Base-by-base conservation (phyloP, 2,888 invertebrate species). In the Parnassius mnemosyne region DNA sequence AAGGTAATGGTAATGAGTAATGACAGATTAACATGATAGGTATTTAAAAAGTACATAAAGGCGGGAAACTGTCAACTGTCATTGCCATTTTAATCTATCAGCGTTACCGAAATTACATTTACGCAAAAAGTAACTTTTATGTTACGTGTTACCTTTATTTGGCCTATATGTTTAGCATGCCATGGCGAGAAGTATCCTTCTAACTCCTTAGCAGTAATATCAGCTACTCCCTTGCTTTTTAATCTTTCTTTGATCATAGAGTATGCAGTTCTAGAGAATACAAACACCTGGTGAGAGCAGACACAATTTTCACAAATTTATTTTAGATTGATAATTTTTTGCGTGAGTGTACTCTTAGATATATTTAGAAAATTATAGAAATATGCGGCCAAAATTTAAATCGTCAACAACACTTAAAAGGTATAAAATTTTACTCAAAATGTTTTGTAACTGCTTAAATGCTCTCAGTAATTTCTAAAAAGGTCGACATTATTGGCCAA, bases 121-220 rank as follows among this genome's bases (percentile, higher is more conserved):
- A 20, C 3, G n/a, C 12, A 42, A 44, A 12, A 57, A 42, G 10
- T 41, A 42, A 43, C n/a, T 57, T 41, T 41, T 57, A 57, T 47
- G n/a, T 44, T 47, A 41, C 49, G 20, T 68, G 53, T 84, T 91
- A 91, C 95, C 85, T 95, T 94, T 53, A 95, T 95, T 71, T 94
- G 93, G 54, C 96, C 96, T 84, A 96, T 94, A 84, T 97, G 96
- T 73, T 96, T 96, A 59, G 96, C 96, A 79, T 96, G 95, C 94
- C 96, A 96, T 49, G 97, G 97, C 55, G 96, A 96, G 86, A 97
- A 97, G 78, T 95, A 96, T 69, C 95, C 95, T 75, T 94, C 94
- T 70, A 97, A 85, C 81, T 97, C 97, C 71, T 91, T 90, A 70
- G 94, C 94, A 57, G 95, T 95, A 60, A 96, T 92, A 64, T 95